phyloP scores from a whole-genome alignment of 2,113 vertebrate genomes.

The Leiothrix lutea region DNA sequence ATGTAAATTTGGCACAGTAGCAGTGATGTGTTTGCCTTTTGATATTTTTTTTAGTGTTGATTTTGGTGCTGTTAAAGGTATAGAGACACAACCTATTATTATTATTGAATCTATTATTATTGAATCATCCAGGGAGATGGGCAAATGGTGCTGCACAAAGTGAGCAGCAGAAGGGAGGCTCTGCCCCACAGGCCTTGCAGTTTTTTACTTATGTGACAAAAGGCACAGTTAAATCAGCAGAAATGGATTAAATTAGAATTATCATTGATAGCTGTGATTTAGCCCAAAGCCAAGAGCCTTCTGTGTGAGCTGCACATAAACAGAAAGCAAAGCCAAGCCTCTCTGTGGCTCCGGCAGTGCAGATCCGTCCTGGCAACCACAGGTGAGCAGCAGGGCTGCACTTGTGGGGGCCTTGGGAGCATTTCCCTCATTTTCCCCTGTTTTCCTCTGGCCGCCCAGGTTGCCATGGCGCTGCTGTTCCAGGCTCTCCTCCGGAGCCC shows the following conservation, averaged over 20 bases:
- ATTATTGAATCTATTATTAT: background rate
- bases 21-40: background rate
- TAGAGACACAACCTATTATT: background rate
- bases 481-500: conserved; percentile 56
- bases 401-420: background rate
- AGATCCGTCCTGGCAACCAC: background rate
- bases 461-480: conserved; percentile 65
- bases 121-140: background rate
- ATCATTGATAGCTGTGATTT: background rate
- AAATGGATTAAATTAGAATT: background rate
- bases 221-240: background rate
- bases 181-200: background rate
- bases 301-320: background rate
- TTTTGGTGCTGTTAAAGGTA: background rate
- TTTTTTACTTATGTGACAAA: background rate
- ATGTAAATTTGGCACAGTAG: background rate
- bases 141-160: background rate
- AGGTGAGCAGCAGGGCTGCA: background rate
- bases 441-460: conserved; percentile 46
- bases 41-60: background rate
- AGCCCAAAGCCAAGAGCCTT: background rate
- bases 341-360: background rate
- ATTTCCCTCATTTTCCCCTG: background rate
- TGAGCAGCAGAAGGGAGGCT: background rate
- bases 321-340: background rate